Conservation (phyloP, 2,113 vertebrate genomes). For the Callopanchax toddi region DNA sequence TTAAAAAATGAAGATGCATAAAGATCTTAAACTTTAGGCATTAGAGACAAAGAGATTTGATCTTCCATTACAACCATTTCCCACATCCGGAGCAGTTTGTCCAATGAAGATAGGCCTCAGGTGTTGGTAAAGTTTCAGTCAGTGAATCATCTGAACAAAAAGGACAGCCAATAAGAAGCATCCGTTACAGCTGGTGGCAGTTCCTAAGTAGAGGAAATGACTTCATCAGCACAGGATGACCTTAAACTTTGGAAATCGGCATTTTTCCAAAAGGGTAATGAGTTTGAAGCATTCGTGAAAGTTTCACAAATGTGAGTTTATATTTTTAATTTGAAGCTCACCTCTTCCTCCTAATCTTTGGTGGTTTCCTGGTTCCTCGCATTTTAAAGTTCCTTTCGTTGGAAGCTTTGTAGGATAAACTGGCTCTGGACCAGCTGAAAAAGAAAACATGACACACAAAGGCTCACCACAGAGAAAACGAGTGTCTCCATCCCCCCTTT, state of each 20-base stretch:
- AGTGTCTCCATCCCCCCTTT: too few species aligned
- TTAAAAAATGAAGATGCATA: neutral
- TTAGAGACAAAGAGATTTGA: neutral
- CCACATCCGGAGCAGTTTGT: slow-evolving; percentile 11
- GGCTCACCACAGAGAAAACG: too few species aligned
- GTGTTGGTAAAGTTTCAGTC: slow-evolving; percentile 3
- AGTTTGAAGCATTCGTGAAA: neutral
- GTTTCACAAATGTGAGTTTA: too few species aligned
- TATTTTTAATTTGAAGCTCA: too few species aligned
- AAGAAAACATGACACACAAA: too few species aligned
- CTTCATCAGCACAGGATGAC: slow-evolving; percentile 6
- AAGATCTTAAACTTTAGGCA: neutral
- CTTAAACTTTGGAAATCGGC: too few species aligned
- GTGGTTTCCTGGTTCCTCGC: slow-evolving; percentile 62
- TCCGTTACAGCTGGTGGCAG: slow-evolving; percentile 17
- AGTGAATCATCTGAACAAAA: slow-evolving; percentile 27
- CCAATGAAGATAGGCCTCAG: neutral
- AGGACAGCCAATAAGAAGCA: slow-evolving; percentile 23
- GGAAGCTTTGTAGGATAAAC: slow-evolving; percentile 28
- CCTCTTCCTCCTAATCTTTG: slow-evolving; percentile 39
- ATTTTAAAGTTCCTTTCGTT: slow-evolving; percentile 32
- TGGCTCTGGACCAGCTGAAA: slow-evolving; percentile 45
- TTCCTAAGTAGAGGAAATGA: slow-evolving; percentile 28
- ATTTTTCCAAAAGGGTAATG: too few species aligned
- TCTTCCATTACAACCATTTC: neutral